Base-by-base conservation (phyloP, 2,113 vertebrate species). In the Leucopsar rothschildi region DNA sequence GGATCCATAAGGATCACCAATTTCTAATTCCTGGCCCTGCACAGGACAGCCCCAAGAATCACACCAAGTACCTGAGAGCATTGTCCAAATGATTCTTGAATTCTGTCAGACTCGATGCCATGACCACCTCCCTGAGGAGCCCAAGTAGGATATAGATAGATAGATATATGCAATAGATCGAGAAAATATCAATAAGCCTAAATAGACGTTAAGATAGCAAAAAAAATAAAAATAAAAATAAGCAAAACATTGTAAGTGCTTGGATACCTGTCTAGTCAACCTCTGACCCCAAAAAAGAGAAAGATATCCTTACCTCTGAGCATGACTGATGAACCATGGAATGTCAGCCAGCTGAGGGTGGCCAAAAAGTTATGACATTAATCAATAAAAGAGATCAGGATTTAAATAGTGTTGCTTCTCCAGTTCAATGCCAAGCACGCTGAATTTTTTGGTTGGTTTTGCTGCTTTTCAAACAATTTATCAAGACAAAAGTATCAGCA, bases 371-470 rank as follows among this genome's bases (percentile, higher is more conserved):
- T 39, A 37, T 18, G 14, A 28, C 18, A 47, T 28, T 15, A 47
- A 53, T 44, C 50, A 86, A 35, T 28, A 39, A 52, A n/a, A 19
- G 19, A 64, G 2, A 82, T 20, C 5, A 50, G 8, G 14, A 42
- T 4, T 61, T 57, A 24, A 66, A 35, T 61, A 16, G 15, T 18
- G 11, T 24, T 4, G 37, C 42, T 68, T 83, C 10, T 86, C 18
- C n/a, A 35, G 18, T 39, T 71, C n/a, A 68, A 49, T 33, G 22
- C 39, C 61, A 85, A 73, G 8, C 12, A 49, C 0, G 0, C 9
- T 42, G 23, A 40, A 5, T 24, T 47, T 53, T 69, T 92, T 25
- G 9, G 7, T 31, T 8, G 13, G 4, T 31, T 90, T 77, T 78
- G 7, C 10, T 88, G 42, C 28, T 63, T 90, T 93, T 82, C 44